A percentile compares a stretch with the other conserved stretches of the same genome.
Conservation (phyloP, 2,888 invertebrate genomes). For the Polydrusus cervinus region DNA sequence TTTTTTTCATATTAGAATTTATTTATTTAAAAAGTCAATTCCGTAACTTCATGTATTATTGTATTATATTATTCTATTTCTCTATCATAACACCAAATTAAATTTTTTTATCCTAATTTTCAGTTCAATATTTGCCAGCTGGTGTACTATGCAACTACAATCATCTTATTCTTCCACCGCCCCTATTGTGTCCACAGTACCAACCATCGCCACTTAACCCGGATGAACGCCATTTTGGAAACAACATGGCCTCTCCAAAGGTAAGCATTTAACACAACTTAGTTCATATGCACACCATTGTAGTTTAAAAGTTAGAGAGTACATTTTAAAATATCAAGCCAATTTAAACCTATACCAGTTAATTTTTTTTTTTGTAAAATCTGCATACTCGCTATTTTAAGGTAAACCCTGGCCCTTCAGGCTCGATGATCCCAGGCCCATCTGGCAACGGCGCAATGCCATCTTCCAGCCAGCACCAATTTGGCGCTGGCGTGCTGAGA, state of each 20-base stretch:
- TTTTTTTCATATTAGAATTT: no score
- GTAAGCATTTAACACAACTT: no score
- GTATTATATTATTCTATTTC: no score
- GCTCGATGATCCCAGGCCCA: slow-evolving; percentile 18
- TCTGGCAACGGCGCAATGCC: slow-evolving; percentile 21
- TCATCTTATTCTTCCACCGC: slow-evolving; percentile 71
- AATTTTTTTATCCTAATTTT: slow-evolving; percentile 43
- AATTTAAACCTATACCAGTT: not conserved
- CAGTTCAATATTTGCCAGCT: slow-evolving; percentile 77
- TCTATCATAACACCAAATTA: no score
- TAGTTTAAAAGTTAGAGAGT: not conserved
- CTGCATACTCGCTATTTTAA: slow-evolving; percentile 24
- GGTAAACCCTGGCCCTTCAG: slow-evolving; percentile 36
- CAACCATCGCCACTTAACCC: slow-evolving; percentile 37
- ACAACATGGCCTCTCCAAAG: slow-evolving; percentile 39
- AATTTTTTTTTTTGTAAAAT: not conserved
- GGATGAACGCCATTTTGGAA: slow-evolving; percentile 51
- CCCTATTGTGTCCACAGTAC: slow-evolving; percentile 76
- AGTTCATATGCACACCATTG: no score
- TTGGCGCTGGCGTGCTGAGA: slow-evolving; percentile 11
- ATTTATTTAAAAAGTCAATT: no score
- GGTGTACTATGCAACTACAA: slow-evolving; percentile 76
- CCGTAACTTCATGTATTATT: no score
- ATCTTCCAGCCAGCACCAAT: slow-evolving; percentile 32
- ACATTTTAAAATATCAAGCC: no score